Evolutionary conservation across 2,888 invertebrate genomes (phyloP), one percentile per base, ranked within the genome.

Genomic region (Nomada hirtipes): DNA sequence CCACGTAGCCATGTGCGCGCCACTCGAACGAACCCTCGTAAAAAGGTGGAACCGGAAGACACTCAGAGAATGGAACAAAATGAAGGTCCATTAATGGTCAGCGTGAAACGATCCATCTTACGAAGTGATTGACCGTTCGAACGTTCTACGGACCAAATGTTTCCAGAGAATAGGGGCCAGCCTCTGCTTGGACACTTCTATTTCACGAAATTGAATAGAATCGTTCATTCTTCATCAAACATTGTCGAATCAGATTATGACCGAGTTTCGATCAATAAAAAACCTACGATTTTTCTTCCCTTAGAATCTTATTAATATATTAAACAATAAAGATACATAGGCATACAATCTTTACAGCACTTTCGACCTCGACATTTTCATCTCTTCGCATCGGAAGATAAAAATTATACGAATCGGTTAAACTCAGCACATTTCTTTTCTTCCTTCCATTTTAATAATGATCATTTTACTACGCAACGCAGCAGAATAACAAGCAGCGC

Each of bases 51-150:
- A 60, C 63, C 50, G 60, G 65, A 57, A 65, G 61, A 44, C 57
- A 55, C 73, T 82, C 57, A 47, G 47, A 55, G 68, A 59, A n/a
- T 60, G 64, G 65, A 85, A 65, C 75, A 75, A 79, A 79, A 70
- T 70, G 84, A 71, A 79, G 79, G 72, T 72, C 83, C 85, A 83
- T 86, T 86, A 83, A 77, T 73, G 72, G 75, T 73, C 68, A 59
- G 63, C 72, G 59, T 60, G 64, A 57, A 79, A 61, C 73, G 77
- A 88, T 86, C 82, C 79, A 83, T 86, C 88, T 84, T 84, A 50
- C 13, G 64, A 84, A 79, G 87, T 79, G 83, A 87, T 72, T 81
- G 72, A 61, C 57, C 82, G 64, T 76, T 76, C 59, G 83, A 83
- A 79, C 81, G 67, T 68, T 72, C 55, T 36, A 53, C 55, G 65